These are phyloP conservation scores for Cichlasoma orientale DNA, from an alignment of 2,797 vertebrate genomes.

Conservation along the genomic window DNA sequence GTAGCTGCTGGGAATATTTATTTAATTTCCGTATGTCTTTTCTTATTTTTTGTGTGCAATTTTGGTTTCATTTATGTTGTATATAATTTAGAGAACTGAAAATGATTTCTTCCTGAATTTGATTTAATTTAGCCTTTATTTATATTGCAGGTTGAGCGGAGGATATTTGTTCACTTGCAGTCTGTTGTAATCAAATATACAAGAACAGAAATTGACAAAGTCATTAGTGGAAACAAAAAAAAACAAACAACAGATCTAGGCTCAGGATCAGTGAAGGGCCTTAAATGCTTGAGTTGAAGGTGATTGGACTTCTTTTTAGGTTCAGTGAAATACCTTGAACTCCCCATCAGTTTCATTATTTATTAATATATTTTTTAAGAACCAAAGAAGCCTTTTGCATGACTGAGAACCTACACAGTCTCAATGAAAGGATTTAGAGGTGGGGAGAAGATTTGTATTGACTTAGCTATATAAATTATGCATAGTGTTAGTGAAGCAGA, in stretches of 20 bases:
- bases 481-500: neutral
- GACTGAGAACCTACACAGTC: fast-evolving
- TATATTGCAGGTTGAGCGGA: neutral
- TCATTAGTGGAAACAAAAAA: neutral
- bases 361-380: neutral
- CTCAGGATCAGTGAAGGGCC: neutral
- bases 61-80: neutral
- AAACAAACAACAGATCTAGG: neutral
- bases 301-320: neutral
- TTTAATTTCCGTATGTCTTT: neutral
- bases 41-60: neutral
- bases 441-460: neutral
- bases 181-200: neutral
- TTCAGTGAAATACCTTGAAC: neutral
- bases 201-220: neutral
- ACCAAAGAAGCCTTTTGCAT: neutral
- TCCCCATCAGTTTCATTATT: neutral
- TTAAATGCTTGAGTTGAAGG: neutral
- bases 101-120: neutral
- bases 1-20: neutral
- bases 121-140: neutral
- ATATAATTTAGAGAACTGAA: neutral
- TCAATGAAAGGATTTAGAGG: neutral
- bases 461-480: neutral
- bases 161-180: neutral